These are phyloP conservation scores for Urocitellus parryii DNA, from an alignment of 2,113 vertebrate genomes.

Conservation along the genomic window DNA sequence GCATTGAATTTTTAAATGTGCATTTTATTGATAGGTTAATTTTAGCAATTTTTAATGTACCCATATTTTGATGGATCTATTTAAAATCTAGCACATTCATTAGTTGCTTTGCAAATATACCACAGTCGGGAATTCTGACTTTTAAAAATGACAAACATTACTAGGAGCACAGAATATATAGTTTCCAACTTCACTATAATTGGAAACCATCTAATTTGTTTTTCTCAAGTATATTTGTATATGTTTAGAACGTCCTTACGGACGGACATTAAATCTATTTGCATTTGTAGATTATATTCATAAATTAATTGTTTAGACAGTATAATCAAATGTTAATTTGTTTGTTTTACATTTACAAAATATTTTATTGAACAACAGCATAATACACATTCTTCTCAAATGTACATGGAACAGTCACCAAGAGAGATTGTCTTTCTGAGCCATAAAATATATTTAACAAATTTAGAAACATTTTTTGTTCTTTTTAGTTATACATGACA, in stretches of 20 bases:
- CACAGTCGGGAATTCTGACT: neutral
- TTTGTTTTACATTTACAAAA: too few relatives aligned
- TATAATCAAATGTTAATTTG: neutral
- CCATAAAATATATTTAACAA: too few relatives aligned
- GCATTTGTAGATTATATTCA: neutral
- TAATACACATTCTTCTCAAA: too few relatives aligned
- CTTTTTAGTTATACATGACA: too few relatives aligned
- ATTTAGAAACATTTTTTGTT: too few relatives aligned
- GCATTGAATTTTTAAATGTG: neutral
- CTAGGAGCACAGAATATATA: neutral
- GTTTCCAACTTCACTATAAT: neutral
- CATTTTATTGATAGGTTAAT: constrained; percentile 19
- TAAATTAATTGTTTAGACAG: constrained; percentile 47
- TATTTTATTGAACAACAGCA: too few relatives aligned
- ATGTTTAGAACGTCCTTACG: neutral
- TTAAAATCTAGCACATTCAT: constrained; percentile 24
- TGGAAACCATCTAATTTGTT: neutral
- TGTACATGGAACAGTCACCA: too few relatives aligned
- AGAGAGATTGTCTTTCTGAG: too few relatives aligned
- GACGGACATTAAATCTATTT: neutral
- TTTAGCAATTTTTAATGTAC: neutral
- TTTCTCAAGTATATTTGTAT: neutral
- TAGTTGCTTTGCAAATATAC: constrained; percentile 11
- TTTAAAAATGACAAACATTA: neutral
- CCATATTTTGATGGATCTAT: neutral